Evolutionary conservation across 2,797 vertebrate species (phyloP), one percentile per base, ranked within the genome.

Genomic region (Sciurus vulgaris): DNA sequence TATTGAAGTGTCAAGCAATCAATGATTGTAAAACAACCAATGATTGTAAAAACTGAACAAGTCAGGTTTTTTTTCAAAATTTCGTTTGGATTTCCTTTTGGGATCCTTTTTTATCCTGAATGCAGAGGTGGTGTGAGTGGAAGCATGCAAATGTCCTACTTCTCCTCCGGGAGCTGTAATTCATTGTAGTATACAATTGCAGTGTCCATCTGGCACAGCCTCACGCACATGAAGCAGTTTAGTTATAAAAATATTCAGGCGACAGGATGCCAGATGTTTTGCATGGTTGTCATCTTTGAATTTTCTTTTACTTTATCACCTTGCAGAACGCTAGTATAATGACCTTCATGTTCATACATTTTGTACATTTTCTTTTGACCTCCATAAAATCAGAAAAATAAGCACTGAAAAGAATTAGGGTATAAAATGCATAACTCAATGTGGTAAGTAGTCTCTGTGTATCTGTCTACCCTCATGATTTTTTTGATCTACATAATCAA

Each of bases 181-280:
- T 86, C 74, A 89, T 17, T 14, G 26, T 69, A 11, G 44, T 44
- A 26, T 33, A 47, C 72, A 79, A 67, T 51, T 51, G 51, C 28
- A 35, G 9, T 35, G 86, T 79, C 94, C 95, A 84, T 94, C 91
- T 97, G 95, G 86, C 94, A 89, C 41, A 14, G 15, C 35, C 44
- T n/a, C 33, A 30, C 35, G 38, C 41, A 77, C 61, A 73, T 56
- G 70, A 77, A 83, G 38, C 11, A 22, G n/a, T 83, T 91, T 83
- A 72, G 65, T 79, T 93, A 91, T 61, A 91, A 92, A 96, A 96
- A 96, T 72, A 61, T 82, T 69, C 78, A 86, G 82, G 74, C 24
- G 72, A 91, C 88, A 95, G 70, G 67, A 95, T 63, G 47, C 92
- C 96, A 96, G 96, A 86, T 96, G 93, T 95, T 96, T 95, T 83